Conservation (phyloP, 2,888 invertebrate genomes). For the Acanthosoma haemorrhoidale region DNA sequence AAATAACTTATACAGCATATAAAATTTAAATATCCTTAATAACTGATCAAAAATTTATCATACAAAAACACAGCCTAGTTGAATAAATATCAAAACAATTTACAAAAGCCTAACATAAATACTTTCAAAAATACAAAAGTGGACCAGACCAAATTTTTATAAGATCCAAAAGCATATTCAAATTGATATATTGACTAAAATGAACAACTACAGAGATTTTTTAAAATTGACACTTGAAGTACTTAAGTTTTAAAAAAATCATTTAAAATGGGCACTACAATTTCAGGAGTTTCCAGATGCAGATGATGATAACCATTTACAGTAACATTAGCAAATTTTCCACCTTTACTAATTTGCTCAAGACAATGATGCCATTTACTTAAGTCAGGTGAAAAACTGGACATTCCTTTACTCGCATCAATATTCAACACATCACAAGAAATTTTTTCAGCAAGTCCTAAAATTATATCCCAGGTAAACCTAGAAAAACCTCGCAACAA, state of each 20-base stretch:
- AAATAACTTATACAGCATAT: no score
- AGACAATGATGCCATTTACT: constrained; percentile 41
- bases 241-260: constrained; percentile 51
- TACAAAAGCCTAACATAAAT: no score
- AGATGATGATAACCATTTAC: constrained; percentile 67
- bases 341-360: constrained; percentile 51
- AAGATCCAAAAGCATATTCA: no score
- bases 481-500: constrained; percentile 52
- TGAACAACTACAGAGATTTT: no score
- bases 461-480: constrained; percentile 53
- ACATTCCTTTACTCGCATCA: constrained; percentile 49
- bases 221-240: no score
- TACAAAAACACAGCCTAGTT: no score
- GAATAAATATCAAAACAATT: no score
- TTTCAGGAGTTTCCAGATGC: constrained; percentile 63
- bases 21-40: no score
- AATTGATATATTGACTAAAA: no score
- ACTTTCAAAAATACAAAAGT: no score
- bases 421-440: constrained; percentile 60
- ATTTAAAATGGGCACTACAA: constrained; percentile 53
- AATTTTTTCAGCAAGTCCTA: constrained; percentile 54
- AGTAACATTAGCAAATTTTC: constrained; percentile 56
- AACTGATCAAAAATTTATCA: no score
- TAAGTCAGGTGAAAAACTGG: constrained; percentile 43
- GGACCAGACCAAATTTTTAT: no score